Evolutionary conservation across 2,113 vertebrate genomes (phyloP).

Genomic region (Dendrocopos noguchii): DNA sequence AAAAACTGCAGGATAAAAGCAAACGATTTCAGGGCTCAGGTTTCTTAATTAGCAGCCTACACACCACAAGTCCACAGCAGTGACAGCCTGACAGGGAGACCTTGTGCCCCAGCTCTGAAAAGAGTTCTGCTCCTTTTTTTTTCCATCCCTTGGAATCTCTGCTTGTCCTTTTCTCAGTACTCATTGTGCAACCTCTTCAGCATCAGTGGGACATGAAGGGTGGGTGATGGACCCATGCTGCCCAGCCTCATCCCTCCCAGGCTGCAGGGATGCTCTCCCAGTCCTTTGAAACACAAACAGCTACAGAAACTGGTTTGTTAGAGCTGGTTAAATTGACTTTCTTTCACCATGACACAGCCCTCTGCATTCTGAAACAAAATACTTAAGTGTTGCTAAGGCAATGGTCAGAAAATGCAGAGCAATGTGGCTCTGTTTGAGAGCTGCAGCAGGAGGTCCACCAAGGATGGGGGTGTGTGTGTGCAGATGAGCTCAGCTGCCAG

Average conservation of each 20-base stretch:
- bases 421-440: neutral
- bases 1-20: constrained; percentile 34
- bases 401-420: neutral
- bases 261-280: neutral
- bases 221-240: neutral
- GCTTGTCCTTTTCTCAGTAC: neutral
- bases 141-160: neutral
- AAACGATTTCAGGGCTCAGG: neutral
- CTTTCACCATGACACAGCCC: neutral
- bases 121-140: neutral
- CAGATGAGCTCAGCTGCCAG: neutral
- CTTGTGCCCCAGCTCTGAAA: neutral
- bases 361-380: neutral
- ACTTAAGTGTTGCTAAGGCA: neutral
- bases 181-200: neutral
- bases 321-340: neutral
- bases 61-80: neutral
- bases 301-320: neutral
- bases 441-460: neutral
- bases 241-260: neutral
- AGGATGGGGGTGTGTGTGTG: neutral
- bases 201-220: neutral
- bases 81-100: neutral
- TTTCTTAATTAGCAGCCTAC: neutral
- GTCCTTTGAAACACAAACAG: neutral